Evolutionary conservation across 64 coral and sea anemone genomes (phyloP).

Genomic region (Montipora foliosa): DNA sequence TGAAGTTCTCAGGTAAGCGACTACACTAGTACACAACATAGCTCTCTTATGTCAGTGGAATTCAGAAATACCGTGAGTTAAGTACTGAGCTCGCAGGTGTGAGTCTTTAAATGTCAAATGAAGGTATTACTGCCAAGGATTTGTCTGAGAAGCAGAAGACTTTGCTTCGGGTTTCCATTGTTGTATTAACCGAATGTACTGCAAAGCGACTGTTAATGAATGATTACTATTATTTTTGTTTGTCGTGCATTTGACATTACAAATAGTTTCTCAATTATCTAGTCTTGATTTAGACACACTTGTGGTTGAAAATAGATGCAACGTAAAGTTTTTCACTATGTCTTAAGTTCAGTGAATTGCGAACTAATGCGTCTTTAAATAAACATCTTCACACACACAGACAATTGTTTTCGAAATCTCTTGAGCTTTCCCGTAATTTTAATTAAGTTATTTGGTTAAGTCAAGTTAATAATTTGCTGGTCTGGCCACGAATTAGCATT

Average conservation of each 20-base stretch:
- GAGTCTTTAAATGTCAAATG: neutral
- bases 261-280: neutral
- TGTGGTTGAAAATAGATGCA: neutral
- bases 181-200: neutral
- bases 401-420: neutral
- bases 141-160: neutral
- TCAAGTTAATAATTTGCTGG: neutral
- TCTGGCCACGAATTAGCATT: neutral
- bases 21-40: neutral
- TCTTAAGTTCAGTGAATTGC: neutral
- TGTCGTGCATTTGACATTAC: neutral
- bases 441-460: too few species aligned
- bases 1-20: slow-evolving; percentile 3
- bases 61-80: neutral
- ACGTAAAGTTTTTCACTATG: neutral
- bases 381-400: neutral
- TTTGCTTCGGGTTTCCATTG: neutral
- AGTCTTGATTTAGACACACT: neutral
- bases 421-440: neutral
- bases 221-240: neutral
- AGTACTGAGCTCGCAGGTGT: neutral
- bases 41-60: neutral
- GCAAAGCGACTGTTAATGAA: neutral
- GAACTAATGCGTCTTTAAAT: neutral
- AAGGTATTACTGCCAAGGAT: neutral